A percentile compares a stretch with the other conserved stretches of the same genome.
These are phyloP conservation scores for Loris lydekkerianus DNA, from an alignment of 2,797 vertebrate genomes.

Conservation along the genomic window DNA sequence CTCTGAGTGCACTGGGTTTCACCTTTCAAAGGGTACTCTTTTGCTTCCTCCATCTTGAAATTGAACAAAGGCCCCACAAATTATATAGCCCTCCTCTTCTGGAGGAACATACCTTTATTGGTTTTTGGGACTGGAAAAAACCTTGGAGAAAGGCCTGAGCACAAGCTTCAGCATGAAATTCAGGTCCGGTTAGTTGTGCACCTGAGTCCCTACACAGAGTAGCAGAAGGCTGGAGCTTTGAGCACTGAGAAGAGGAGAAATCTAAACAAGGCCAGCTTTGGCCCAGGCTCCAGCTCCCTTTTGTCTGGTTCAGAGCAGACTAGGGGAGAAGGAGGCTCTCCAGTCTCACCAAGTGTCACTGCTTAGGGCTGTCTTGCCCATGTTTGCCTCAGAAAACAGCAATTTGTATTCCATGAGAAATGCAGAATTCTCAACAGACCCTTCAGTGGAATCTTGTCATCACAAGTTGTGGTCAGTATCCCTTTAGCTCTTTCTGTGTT, in stretches of 20 bases:
- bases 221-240: not conserved
- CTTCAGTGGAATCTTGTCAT: not conserved
- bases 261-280: not conserved
- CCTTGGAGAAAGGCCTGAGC: not conserved
- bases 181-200: not conserved
- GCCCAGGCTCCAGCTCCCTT: not conserved
- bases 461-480: not conserved
- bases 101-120: too few species aligned
- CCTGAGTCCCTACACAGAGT: not conserved
- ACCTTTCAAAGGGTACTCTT: too few species aligned
- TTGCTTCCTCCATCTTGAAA: not conserved
- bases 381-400: not conserved
- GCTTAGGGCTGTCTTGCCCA: not conserved
- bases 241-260: not conserved
- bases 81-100: not conserved
- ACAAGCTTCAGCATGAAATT: not conserved
- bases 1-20: rapidly evolving
- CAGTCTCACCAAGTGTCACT: not conserved
- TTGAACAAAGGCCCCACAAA: not conserved
- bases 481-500: not conserved
- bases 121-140: too few species aligned
- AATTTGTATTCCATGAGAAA: not conserved
- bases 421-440: not conserved
- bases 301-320: not conserved
- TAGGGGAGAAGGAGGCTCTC: rapidly evolving